A percentile compares a stretch with the other conserved stretches of the same genome.
Conservation (phyloP, 2,888 invertebrate species). For the Aphodius sticticus region DNA sequence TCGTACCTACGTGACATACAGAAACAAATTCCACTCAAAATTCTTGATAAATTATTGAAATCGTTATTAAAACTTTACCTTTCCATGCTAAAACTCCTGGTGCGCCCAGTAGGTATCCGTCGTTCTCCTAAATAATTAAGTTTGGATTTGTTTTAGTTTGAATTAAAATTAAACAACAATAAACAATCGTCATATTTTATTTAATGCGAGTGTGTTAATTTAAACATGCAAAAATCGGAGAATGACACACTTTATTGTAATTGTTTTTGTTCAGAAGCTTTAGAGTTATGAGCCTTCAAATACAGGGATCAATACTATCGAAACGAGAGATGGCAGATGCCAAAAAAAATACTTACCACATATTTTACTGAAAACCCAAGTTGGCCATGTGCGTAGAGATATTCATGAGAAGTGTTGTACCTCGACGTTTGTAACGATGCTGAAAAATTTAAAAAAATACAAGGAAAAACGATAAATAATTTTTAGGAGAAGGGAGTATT, state of each 20-base stretch:
- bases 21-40: no score
- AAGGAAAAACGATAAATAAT: constrained; percentile 7
- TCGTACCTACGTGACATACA: constrained; percentile 17
- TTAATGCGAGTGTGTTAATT: no score
- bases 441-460: constrained; percentile 4
- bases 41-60: no score
- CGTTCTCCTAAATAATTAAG: constrained; percentile 29
- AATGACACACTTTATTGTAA: no score
- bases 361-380: constrained; percentile 37
- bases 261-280: no score
- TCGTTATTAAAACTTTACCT: constrained; percentile 24
- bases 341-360: constrained; percentile 23
- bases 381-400: constrained; percentile 35
- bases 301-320: no score
- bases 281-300: no score
- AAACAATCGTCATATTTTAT: no score
- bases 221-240: no score
- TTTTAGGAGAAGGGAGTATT: not conserved
- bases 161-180: no score
- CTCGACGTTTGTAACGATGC: constrained; percentile 12
- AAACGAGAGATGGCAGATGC: not conserved
- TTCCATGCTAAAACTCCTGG: constrained; percentile 38
- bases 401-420: constrained; percentile 32
- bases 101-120: constrained; percentile 37
- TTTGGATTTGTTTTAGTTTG: no score